Percentiles rank a stretch among this genome's conserved stretches.
Conservation (phyloP, 2,797 vertebrate genomes). For the Sciurus carolinensis region DNA sequence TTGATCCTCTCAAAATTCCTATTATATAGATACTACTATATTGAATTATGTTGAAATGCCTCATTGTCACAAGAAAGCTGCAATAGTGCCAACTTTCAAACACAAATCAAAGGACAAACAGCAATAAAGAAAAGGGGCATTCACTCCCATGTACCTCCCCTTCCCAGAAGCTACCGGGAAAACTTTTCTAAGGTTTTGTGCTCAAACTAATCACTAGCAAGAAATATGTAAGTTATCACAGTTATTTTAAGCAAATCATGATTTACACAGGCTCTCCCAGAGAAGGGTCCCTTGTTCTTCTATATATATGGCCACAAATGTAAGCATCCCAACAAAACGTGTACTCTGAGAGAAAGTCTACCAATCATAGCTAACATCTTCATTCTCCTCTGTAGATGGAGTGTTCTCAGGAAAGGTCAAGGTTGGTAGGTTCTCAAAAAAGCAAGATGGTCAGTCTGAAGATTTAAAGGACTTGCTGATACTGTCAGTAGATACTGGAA, state of each 20-base stretch:
- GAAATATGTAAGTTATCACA: background rate
- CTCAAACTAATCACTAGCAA: constrained; percentile 7
- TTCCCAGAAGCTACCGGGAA: constrained; percentile 5
- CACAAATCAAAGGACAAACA: background rate
- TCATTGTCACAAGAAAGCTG: background rate
- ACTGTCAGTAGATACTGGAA: background rate
- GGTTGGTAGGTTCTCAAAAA: constrained; percentile 9
- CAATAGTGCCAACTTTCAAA: background rate
- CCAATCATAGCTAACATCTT: background rate
- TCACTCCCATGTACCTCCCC: background rate
- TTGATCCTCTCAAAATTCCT: background rate
- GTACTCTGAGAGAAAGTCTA: background rate
- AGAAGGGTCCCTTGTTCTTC: background rate
- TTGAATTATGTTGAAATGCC: background rate
- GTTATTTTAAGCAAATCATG: background rate
- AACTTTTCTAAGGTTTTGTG: background rate
- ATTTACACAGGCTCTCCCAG: background rate
- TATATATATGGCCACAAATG: background rate
- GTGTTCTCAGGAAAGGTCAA: background rate
- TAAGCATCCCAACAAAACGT: background rate
- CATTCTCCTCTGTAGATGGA: background rate
- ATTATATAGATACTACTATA: background rate
- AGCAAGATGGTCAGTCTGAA: background rate
- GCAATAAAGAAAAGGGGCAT: background rate
- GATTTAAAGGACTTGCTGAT: background rate